These are phyloP conservation scores for Tupaia chinensis DNA, from an alignment of 2,113 vertebrate genomes.

Conservation along the genomic window DNA sequence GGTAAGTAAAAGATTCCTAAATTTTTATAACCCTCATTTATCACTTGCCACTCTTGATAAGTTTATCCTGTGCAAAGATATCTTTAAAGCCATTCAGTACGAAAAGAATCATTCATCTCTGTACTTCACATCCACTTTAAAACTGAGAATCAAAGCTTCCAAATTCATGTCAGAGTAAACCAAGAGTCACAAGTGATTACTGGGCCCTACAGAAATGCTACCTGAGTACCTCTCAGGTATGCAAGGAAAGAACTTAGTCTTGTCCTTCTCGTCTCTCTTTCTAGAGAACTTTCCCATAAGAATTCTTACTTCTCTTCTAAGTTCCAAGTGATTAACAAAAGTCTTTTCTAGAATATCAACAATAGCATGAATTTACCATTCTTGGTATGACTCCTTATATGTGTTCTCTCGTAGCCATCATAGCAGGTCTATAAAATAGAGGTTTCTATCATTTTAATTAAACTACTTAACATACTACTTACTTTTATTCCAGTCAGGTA, in stretches of 20 bases:
- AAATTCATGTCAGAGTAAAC: constrained; percentile 58
- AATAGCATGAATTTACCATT: not conserved
- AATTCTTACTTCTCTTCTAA: not conserved
- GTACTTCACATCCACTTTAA: constrained; percentile 72
- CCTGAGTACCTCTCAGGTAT: constrained; percentile 27
- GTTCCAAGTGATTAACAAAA: constrained; percentile 33
- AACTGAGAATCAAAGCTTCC: constrained; percentile 56
- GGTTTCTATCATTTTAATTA: not conserved
- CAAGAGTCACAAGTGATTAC: constrained; percentile 49
- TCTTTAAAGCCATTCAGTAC: constrained; percentile 67
- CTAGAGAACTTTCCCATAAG: constrained; percentile 24
- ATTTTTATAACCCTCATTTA: constrained; percentile 77
- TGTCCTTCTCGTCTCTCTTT: constrained; percentile 25
- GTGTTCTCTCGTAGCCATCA: not conserved
- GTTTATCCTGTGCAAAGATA: constrained; percentile 70
- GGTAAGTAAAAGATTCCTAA: constrained; percentile 73
- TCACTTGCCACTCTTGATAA: constrained; percentile 64
- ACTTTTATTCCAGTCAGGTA: not conserved
- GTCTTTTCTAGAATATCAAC: constrained; percentile 22
- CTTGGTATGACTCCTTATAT: not conserved
- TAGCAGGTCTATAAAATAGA: not conserved
- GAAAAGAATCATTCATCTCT: constrained; percentile 71
- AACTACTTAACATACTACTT: not conserved
- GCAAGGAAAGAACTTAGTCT: constrained; percentile 22
- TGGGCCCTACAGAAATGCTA: not conserved